Base-by-base conservation (phyloP, 2,888 invertebrate genomes). In the Amphipoea lucens region DNA sequence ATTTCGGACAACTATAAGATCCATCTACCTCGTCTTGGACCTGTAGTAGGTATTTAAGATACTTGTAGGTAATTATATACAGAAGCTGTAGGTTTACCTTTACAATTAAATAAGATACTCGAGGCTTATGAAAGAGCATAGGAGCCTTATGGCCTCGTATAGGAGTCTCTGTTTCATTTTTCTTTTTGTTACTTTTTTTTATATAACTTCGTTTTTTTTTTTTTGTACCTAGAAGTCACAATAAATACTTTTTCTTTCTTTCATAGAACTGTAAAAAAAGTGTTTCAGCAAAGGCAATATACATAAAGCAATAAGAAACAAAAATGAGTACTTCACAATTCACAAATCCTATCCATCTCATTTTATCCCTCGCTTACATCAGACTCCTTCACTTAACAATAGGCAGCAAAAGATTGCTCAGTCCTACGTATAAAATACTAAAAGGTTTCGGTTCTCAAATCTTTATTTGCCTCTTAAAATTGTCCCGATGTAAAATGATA, bases 391-490 rank as follows among this genome's bases (percentile, higher is more conserved):
- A 86, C 60, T 60, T 42, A 65, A 83, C 82, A 83, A 86, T 40
- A 45, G 82, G 36, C 82, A 62, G 65, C 23, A 69, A 81, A 74
- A 74, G 54, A 48, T 74, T 74, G n/a, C 42, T 40, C 63, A 74
- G 62, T 60, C 69, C 45, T 82, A 48, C 29, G 11, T 74, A 81
- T 42, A 63, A 51, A 57, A 67, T 63, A 60, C 82, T 82, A 82
- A 82, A 83, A 83, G 83, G 82, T 86, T 86, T 83, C 36, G 71
- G 62, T 67, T 66, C 63, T 54, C 40, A 51, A 82, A 74, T 74
- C 74, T 84, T 76, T 76, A 87, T 85, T 84, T 87, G 70, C 85
- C 73, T 87, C 71, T 74, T 78, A 66, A 69, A 54, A 78, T 74
- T 86, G 60, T 72, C 54, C 48, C 54, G 82, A 63, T 51, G 9